Conservation (phyloP, 2,113 vertebrate genomes). For the Heterochromis multidens region DNA sequence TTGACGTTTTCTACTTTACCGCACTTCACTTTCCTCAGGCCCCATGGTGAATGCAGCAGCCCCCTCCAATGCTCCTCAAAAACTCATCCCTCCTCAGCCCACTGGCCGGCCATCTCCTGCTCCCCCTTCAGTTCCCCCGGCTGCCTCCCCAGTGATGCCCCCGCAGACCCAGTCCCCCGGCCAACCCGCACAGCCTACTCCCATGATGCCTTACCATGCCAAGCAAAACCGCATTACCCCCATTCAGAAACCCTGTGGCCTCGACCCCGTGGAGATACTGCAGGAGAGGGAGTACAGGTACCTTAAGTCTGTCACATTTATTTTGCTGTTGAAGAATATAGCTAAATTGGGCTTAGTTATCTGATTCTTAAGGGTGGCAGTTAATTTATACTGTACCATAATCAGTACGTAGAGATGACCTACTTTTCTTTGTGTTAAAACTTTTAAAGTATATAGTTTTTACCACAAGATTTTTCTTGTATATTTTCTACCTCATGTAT, state of each 20-base stretch:
- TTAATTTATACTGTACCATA: neutral
- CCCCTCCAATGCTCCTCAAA: constrained; percentile 87
- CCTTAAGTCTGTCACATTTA: neutral
- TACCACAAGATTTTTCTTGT: neutral
- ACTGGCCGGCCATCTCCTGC: constrained; percentile 90
- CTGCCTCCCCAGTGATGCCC: constrained; percentile 91
- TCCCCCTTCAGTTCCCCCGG: constrained; percentile 86
- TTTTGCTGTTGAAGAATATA: neutral
- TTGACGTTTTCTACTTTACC: neutral
- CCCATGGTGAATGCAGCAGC: constrained; percentile 90
- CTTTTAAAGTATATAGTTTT: neutral
- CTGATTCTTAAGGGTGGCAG: neutral
- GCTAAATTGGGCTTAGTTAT: neutral
- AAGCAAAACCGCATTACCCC: constrained; percentile 96
- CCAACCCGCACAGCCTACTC: constrained; percentile 85
- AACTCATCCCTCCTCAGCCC: constrained; percentile 89
- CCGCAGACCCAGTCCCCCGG: constrained; percentile 93
- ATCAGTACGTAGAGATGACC: neutral
- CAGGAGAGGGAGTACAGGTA: constrained; percentile 96
- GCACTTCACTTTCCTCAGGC: constrained; percentile 63
- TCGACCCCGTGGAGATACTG: constrained; percentile 92
- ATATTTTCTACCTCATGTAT: neutral
- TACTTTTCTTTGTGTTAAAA: neutral
- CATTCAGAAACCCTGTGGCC: constrained; percentile 91
- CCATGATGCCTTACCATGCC: constrained; percentile 88